These are phyloP conservation scores for Scortum barcoo DNA, from an alignment of 2,113 vertebrate species.

Conservation along the genomic window DNA sequence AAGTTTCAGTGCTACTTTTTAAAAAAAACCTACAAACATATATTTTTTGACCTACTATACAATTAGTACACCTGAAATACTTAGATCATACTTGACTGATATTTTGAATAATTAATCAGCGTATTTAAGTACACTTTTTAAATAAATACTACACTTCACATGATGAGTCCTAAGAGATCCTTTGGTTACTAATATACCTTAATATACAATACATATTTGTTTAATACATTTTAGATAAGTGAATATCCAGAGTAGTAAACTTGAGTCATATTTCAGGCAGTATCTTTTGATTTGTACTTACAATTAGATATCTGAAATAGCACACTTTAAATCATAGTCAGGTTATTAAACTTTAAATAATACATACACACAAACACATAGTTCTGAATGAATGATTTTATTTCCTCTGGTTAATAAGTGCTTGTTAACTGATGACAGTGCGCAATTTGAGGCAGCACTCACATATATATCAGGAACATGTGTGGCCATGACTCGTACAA, in stretches of 20 bases:
- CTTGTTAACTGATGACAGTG: slow-evolving; percentile 1
- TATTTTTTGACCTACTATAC: not conserved
- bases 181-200: not conserved
- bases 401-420: slow-evolving; percentile 19
- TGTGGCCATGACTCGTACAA: not conserved
- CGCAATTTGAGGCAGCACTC: not conserved
- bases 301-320: not conserved
- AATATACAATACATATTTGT: not conserved
- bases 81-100: not conserved
- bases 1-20: not conserved
- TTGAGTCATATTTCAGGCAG: no score
- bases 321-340: not conserved
- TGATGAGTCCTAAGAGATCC: no score
- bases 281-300: not conserved
- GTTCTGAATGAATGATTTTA: slow-evolving; percentile 35
- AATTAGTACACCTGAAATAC: not conserved
- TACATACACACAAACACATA: not conserved
- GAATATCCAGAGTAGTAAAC: not conserved
- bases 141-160: not conserved
- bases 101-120: not conserved
- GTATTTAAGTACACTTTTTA: not conserved
- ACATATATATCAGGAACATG: not conserved
- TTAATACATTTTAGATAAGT: not conserved
- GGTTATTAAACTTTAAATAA: not conserved
- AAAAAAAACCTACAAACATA: not conserved